Conservation (phyloP, 2,888 invertebrate species). For the Rhamphomyia laevipes region DNA sequence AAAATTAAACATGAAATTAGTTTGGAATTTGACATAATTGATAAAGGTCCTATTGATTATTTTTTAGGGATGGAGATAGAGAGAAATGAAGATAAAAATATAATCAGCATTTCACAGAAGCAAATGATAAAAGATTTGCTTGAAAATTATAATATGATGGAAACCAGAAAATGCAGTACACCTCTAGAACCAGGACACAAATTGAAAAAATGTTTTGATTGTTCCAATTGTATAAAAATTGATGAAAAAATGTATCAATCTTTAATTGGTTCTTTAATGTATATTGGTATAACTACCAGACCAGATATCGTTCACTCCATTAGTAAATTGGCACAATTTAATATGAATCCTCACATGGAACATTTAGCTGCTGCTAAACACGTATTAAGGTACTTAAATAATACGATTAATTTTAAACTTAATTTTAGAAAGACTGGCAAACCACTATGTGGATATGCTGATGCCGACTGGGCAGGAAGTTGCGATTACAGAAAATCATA, state of each 20-base stretch:
- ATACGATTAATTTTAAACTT: slow-evolving; percentile 11
- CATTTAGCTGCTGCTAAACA: slow-evolving; percentile 15
- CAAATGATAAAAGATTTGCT: no score
- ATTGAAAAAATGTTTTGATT: slow-evolving; percentile 2
- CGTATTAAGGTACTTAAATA: slow-evolving; percentile 15
- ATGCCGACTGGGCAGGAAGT: slow-evolving; percentile 17
- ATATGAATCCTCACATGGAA: slow-evolving; percentile 16
- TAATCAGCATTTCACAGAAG: not conserved
- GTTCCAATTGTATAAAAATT: not conserved
- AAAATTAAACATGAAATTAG: not conserved
- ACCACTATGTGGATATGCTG: slow-evolving; percentile 11
- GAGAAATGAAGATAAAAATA: not conserved
- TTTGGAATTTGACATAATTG: not conserved
- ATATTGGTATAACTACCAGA: slow-evolving; percentile 7
- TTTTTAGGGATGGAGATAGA: slow-evolving; percentile 1
- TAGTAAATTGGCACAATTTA: slow-evolving; percentile 13
- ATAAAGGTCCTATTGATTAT: slow-evolving; percentile 3
- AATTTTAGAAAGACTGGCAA: slow-evolving; percentile 12
- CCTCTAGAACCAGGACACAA: slow-evolving; percentile 1
- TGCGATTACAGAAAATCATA: slow-evolving; percentile 14
- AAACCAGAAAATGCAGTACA: slow-evolving; percentile 3
- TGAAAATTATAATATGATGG: not conserved
- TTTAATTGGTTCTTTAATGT: slow-evolving; percentile 10
- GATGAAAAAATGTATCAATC: slow-evolving; percentile 9
- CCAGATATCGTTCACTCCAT: slow-evolving; percentile 9